Percentiles rank a stretch among this genome's conserved stretches.
Conservation (phyloP, 2,113 vertebrate genomes). For the Oreochromis spilurus region DNA sequence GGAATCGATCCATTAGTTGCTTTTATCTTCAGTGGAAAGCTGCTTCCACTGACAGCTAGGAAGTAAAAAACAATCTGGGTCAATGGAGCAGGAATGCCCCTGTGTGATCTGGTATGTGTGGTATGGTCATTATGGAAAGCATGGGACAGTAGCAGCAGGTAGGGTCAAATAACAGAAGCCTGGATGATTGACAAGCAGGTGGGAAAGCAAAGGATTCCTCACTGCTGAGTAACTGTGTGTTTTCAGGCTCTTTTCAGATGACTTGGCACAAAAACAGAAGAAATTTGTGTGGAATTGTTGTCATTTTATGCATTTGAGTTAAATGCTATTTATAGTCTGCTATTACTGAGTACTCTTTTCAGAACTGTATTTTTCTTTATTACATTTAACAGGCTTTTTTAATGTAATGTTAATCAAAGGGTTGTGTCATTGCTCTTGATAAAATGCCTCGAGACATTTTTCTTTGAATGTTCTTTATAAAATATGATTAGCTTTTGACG, state of each 20-base stretch:
- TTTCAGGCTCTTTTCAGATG: neutral
- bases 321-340: neutral
- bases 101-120: constrained; percentile 53
- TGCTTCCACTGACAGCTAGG: constrained; percentile 18
- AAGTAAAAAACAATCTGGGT: constrained; percentile 45
- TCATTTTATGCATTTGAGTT: neutral
- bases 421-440: neutral
- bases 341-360: neutral
- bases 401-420: neutral
- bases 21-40: constrained; percentile 12
- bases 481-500: neutral
- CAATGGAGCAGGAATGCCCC: constrained; percentile 64
- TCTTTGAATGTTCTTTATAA: neutral
- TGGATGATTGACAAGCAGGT: constrained; percentile 62
- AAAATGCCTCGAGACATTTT: neutral
- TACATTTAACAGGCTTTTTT: neutral
- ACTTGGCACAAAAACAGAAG: neutral
- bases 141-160: constrained; percentile 55
- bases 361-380: neutral
- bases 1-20: constrained; percentile 4
- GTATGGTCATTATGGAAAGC: constrained; percentile 50
- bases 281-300: neutral
- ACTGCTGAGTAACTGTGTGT: constrained; percentile 6
- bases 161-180: constrained; percentile 17
- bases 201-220: constrained; percentile 36